These are phyloP conservation scores for Cerceris ruficornis DNA, from an alignment of 2,888 invertebrate genomes.

Conservation along the genomic window DNA sequence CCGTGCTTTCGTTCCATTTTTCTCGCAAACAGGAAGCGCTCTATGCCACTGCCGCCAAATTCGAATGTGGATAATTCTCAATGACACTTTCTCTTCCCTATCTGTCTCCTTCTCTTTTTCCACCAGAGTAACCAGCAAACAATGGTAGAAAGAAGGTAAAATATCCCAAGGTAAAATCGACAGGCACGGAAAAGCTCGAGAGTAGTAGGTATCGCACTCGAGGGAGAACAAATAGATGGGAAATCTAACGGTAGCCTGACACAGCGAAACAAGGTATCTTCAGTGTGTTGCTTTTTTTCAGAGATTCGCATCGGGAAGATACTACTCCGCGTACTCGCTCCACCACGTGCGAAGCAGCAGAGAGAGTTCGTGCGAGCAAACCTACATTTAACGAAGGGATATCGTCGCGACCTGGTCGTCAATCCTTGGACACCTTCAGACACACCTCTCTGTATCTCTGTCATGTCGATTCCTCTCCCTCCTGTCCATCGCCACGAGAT, in stretches of 20 bases:
- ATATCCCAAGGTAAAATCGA: background rate
- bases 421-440: constrained; percentile 50
- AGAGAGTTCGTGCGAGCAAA: constrained; percentile 93
- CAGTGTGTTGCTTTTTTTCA: constrained; percentile 83
- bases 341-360: constrained; percentile 88
- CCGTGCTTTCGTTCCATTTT: too few relatives aligned
- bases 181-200: background rate
- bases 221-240: background rate
- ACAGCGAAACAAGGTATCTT: background rate
- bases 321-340: constrained; percentile 91
- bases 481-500: constrained; percentile 20
- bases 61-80: too few relatives aligned
- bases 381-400: constrained; percentile 87
- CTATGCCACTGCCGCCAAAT: too few relatives aligned
- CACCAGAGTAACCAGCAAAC: too few relatives aligned
- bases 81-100: too few relatives aligned
- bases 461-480: constrained; percentile 21
- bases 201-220: background rate
- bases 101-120: too few relatives aligned
- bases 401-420: constrained; percentile 55
- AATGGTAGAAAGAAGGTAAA: too few relatives aligned
- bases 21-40: too few relatives aligned
- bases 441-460: constrained; percentile 29
- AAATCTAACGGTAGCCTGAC: background rate
- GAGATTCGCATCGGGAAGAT: constrained; percentile 90